phyloP scores from a whole-genome alignment of 2,113 vertebrate genomes.

The Azemiops feae region DNA sequence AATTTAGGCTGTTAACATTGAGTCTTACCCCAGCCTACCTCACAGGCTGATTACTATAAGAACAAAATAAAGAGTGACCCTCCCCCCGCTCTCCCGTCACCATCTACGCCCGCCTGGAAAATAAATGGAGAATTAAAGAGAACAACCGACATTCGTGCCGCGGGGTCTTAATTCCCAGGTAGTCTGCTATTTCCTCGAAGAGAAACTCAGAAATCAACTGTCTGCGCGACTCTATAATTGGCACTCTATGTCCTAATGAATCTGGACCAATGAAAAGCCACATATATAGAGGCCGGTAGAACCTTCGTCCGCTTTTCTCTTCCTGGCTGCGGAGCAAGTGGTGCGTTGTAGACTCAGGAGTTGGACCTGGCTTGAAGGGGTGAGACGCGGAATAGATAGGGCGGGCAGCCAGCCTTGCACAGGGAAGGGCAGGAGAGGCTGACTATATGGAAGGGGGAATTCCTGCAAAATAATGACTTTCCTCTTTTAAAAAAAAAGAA shows the following conservation, averaged over 20 bases:
- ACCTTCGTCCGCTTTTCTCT: neutral
- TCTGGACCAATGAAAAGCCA: too few relatives aligned
- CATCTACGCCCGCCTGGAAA: neutral
- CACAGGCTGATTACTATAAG: neutral
- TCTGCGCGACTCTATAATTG: accelerated
- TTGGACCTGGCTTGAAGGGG: neutral
- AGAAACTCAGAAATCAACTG: neutral
- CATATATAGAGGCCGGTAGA: neutral
- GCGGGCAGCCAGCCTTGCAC: neutral
- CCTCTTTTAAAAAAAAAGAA: neutral
- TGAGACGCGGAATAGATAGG: neutral
- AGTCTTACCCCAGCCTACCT: neutral
- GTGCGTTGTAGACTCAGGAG: accelerated
- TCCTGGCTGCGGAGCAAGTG: neutral
- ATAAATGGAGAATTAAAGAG: neutral
- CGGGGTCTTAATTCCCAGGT: neutral
- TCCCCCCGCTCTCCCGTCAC: too few relatives aligned
- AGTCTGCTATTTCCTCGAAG: neutral
- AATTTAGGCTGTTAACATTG: neutral
- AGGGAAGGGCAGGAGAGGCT: neutral
- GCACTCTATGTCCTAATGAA: neutral
- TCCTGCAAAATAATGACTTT: neutral
- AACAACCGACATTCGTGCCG: neutral
- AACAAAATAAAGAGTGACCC: neutral
- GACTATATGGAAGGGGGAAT: neutral